A percentile compares a stretch with the other conserved stretches of the same genome.
phyloP scores from a whole-genome alignment of 2,113 vertebrate genomes.

The Pterophyllum scalare region DNA sequence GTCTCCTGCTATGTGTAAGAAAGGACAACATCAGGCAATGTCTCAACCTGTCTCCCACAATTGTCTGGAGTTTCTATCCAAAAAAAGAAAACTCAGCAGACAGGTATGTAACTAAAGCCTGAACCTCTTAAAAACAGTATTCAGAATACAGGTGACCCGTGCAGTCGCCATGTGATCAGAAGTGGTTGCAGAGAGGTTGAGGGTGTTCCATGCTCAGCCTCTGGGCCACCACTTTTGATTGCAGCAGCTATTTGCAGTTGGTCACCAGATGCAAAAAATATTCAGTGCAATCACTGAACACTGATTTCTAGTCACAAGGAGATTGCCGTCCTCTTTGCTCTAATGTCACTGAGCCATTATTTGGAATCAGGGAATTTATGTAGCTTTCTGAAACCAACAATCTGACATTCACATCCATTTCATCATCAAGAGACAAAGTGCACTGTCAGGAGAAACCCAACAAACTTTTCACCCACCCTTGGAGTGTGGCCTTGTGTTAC shows the following conservation, averaged over 20 bases:
- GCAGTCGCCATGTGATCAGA: not conserved
- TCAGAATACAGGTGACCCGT: not conserved
- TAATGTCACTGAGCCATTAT: too few relatives aligned
- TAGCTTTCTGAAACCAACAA: too few relatives aligned
- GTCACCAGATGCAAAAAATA: not conserved
- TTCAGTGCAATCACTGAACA: not conserved
- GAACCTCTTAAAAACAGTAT: too few relatives aligned
- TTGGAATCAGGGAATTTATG: too few relatives aligned
- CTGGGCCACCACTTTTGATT: not conserved
- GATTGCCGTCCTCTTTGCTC: too few relatives aligned
- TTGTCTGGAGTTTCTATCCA: too few relatives aligned
- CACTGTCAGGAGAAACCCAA: not conserved
- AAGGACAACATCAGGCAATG: too few relatives aligned
- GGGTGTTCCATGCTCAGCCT: not conserved
- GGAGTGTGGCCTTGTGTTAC: not conserved
- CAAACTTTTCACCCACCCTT: not conserved
- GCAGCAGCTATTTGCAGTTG: not conserved
- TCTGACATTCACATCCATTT: too few relatives aligned
- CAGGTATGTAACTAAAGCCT: too few relatives aligned
- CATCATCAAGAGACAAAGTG: too few relatives aligned
- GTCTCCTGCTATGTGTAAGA: not conserved
- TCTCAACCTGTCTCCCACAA: too few relatives aligned
- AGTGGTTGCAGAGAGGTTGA: not conserved
- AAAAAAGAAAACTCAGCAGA: too few relatives aligned
- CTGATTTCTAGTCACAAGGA: not conserved